Evolutionary conservation across 2,888 invertebrate genomes (phyloP).

Genomic region (Cephus rjabovi): DNA sequence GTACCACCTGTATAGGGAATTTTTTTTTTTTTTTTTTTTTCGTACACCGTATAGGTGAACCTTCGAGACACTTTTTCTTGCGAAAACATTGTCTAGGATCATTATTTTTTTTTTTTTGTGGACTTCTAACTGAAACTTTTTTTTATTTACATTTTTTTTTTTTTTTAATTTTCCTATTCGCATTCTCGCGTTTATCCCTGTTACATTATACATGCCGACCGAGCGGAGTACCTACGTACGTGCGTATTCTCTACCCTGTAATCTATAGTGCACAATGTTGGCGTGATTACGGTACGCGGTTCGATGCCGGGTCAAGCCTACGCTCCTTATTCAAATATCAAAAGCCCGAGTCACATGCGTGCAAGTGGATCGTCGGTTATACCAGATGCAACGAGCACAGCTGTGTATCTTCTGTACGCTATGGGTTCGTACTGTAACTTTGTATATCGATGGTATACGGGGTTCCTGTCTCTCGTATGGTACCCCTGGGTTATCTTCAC

Average conservation of each 20-base stretch:
- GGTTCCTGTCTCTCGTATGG: background rate
- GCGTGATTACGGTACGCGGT: slow-evolving; percentile 47
- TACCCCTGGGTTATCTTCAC: background rate
- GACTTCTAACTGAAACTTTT: no score
- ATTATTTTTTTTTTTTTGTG: no score
- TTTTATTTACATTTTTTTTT: no score
- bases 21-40: background rate
- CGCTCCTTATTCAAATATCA: slow-evolving; percentile 57
- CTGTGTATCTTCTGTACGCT: background rate
- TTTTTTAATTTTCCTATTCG: background rate
- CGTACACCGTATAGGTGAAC: background rate
- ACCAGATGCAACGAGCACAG: background rate
- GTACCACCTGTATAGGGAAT: background rate
- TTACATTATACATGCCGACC: background rate
- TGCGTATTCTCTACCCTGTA: slow-evolving; percentile 42
- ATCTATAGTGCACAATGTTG: slow-evolving; percentile 57
- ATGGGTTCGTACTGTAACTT: background rate
- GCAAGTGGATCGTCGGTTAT: background rate
- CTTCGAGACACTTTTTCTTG: background rate
- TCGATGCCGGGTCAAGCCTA: slow-evolving; percentile 39
- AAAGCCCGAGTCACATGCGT: slow-evolving; percentile 22
- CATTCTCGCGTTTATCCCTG: background rate
- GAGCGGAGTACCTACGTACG: background rate
- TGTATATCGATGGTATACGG: background rate
- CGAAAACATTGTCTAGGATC: no score